Evolutionary conservation across 2,797 vertebrate genomes (phyloP), one percentile per base, ranked within the genome.

Genomic region (Falco concolor): DNA sequence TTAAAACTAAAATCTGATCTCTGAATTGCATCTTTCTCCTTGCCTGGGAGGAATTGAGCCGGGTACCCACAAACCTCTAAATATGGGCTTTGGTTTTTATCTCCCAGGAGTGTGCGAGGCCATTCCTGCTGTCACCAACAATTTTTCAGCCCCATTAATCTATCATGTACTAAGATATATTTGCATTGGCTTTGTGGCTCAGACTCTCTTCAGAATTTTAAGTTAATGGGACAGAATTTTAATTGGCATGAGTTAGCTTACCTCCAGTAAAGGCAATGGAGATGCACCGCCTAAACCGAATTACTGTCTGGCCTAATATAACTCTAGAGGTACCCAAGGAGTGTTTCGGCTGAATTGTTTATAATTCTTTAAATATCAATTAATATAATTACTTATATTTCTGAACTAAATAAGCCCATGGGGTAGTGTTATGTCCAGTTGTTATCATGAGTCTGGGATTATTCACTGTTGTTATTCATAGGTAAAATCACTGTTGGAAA

Each of bases 31-130:
- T 85, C 53, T 70, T 32, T 82, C 32, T 49, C 38, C 53, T 50
- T 73, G n/a, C 59, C 67, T 77, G 79, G 59, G 36, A 97, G 97
- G 88, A 96, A 91, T 97, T 97, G 98, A 97, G 97, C 96, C 93
- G 74, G 87, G 59, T 96, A 93, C 87, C 86, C 57, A 44, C 72
- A 69, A 80, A 83, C 40, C 40, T 90, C 80, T 88, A 74, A 77
- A 82, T 28, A 65, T 0, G 69, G 67, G 49, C 67, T 80, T 93
- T 78, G 57, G 1, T 12, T 87, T 93, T 63, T 44, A 40, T 59
- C 45, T 87, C n/a, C 40, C 28, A 77, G 38, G 34, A 85, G 34
- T 0, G 18, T 36, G 64, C 72, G 72, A 74, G 42, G 32, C n/a
- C 44, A 14, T 86, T 88, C 17, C 20, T 80, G 42, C 44, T 83